phyloP scores from a whole-genome alignment of 2,888 invertebrate species.

The Phortica magna region DNA sequence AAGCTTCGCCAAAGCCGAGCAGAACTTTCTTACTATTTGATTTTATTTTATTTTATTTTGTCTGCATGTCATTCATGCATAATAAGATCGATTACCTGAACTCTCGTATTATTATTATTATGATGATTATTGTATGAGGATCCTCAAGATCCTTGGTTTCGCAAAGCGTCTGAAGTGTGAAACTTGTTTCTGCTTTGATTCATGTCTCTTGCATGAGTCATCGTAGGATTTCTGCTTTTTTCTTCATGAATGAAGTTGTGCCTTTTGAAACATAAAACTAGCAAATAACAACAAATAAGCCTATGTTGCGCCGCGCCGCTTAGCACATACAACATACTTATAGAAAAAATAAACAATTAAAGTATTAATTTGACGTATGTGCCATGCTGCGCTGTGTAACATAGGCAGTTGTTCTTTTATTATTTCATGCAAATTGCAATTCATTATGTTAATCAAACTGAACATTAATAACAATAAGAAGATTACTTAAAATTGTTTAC shows the following conservation, averaged over 20 bases:
- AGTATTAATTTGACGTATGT: no score
- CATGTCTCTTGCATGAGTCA: background rate
- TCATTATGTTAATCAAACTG: conserved; percentile 1
- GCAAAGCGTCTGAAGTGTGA: background rate
- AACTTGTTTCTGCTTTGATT: background rate
- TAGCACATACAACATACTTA: no score
- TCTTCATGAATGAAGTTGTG: background rate
- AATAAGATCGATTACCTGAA: conserved; percentile 28
- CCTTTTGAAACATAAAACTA: no score
- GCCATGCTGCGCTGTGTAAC: no score
- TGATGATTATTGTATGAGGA: background rate
- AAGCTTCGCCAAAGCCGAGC: no score
- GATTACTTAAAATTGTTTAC: background rate
- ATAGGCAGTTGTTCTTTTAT: background rate
- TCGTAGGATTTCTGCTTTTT: background rate
- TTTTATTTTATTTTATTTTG: conserved; percentile 33
- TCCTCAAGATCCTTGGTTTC: background rate
- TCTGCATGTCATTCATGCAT: background rate
- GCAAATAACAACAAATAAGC: no score
- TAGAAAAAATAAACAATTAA: no score
- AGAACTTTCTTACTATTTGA: conserved; percentile 39
- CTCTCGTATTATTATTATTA: background rate
- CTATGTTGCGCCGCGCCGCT: no score
- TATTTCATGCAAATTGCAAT: background rate
- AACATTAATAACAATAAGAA: background rate